These are phyloP conservation scores for Carduelis carduelis DNA, from an alignment of 2,797 vertebrate genomes.

Conservation along the genomic window DNA sequence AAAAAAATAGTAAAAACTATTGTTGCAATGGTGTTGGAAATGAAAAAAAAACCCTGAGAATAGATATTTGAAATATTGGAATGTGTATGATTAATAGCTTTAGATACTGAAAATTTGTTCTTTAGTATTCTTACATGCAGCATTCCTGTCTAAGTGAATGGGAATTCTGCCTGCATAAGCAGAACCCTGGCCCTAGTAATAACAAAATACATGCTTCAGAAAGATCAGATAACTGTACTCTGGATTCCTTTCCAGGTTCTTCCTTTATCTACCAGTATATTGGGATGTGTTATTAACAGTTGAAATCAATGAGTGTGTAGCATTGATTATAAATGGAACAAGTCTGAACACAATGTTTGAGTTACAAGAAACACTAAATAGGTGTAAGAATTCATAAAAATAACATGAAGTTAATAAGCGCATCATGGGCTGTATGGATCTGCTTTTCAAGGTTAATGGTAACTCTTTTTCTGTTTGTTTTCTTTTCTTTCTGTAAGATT, in stretches of 20 bases:
- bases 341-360: constrained; percentile 3
- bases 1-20: neutral
- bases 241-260: constrained; percentile 40
- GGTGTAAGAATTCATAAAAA: neutral
- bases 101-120: neutral
- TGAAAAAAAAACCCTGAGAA: neutral
- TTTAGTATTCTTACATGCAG: neutral
- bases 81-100: neutral
- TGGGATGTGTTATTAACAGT: constrained; percentile 11
- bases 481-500: neutral
- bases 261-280: constrained; percentile 42
- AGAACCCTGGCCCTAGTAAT: neutral
- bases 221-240: constrained; percentile 2
- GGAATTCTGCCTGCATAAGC: constrained; percentile 16
- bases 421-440: neutral
- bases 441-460: neutral
- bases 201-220: neutral
- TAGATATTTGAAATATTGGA: neutral
- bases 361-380: neutral
- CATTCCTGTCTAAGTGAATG: neutral
- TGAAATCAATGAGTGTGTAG: neutral
- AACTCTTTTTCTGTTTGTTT: neutral
- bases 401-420: neutral
- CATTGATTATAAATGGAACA: neutral
- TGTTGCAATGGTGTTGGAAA: neutral